phyloP scores from a whole-genome alignment of 2,797 vertebrate species.

The Pseudochirops corinnae region DNA sequence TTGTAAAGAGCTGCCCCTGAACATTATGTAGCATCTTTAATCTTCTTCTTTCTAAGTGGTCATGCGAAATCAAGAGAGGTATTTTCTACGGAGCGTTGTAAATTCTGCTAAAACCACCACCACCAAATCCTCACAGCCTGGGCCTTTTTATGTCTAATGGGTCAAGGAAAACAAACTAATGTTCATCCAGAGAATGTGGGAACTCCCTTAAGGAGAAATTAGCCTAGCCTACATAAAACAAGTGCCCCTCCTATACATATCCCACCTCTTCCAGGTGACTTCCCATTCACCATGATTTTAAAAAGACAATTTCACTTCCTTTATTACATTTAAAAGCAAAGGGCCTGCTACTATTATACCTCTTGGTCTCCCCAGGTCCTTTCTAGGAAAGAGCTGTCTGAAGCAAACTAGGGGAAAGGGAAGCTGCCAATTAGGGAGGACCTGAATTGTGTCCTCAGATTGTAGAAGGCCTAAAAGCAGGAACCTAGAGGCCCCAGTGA shows the following conservation, averaged over 20 bases:
- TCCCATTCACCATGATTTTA: not conserved
- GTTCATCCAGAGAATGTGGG: not conserved
- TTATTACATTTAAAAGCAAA: not conserved
- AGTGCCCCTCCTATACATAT: not conserved
- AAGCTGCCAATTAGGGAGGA: not conserved
- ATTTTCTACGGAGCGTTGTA: not conserved
- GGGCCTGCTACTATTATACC: not conserved
- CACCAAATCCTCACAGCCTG: not conserved
- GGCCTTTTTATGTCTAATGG: not conserved
- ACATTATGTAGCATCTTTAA: not conserved
- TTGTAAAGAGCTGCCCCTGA: not conserved
- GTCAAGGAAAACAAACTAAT: not conserved
- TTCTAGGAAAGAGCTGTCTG: not conserved
- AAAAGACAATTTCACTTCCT: not conserved
- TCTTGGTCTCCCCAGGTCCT: not conserved
- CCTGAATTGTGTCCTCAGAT: not conserved
- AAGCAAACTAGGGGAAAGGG: not conserved
- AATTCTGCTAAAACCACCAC: not conserved
- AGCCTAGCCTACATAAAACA: not conserved
- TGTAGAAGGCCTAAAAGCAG: not conserved
- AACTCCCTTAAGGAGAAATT: not conserved
- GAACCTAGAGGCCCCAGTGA: not conserved
- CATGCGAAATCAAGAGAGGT: not conserved
- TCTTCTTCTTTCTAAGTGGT: not conserved
- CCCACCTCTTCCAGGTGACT: not conserved